These are phyloP conservation scores for Aspidoscelis tigris DNA, from an alignment of 2,113 vertebrate species.

Conservation along the genomic window DNA sequence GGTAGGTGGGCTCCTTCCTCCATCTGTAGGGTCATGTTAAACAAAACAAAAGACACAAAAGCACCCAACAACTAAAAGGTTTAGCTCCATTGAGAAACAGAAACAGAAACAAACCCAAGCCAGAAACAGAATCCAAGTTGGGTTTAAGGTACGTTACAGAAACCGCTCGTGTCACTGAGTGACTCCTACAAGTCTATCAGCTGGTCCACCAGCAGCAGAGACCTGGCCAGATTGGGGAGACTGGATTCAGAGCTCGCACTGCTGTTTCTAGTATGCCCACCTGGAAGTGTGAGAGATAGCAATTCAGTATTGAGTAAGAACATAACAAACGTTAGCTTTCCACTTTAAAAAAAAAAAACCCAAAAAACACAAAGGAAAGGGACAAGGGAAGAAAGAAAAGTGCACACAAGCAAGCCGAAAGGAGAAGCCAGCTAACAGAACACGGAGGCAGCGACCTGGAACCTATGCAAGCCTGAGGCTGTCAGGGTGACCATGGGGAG, in stretches of 20 bases:
- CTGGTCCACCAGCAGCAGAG: conserved; percentile 99
- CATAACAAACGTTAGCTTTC: conserved; percentile 67
- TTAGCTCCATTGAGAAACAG: conserved; percentile 74
- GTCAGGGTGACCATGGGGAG: neutral
- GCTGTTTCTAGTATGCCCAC: conserved; percentile 99
- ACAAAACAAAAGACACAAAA: conserved; percentile 44
- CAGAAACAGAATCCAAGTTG: conserved; percentile 61
- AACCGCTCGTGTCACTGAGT: conserved; percentile 80
- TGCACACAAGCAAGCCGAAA: conserved; percentile 66
- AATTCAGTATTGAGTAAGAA: conserved; percentile 79
- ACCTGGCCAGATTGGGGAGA: conserved; percentile 98
- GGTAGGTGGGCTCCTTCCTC: conserved; percentile 60
- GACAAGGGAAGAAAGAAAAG: conserved; percentile 32
- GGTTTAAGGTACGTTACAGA: conserved; percentile 77
- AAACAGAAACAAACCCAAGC: neutral
- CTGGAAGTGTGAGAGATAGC: conserved; percentile 92
- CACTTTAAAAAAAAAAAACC: neutral
- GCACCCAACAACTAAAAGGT: conserved; percentile 61
- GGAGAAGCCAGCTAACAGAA: conserved; percentile 42
- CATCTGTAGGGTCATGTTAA: conserved; percentile 57
- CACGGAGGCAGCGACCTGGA: conserved; percentile 54
- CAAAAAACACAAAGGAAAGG: neutral
- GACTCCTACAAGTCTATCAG: conserved; percentile 99
- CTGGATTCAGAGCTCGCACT: conserved; percentile 99
- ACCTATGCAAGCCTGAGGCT: conserved; percentile 57